Evolutionary conservation across 2,797 vertebrate genomes (phyloP).

Genomic region (Hemitrygon akajei): DNA sequence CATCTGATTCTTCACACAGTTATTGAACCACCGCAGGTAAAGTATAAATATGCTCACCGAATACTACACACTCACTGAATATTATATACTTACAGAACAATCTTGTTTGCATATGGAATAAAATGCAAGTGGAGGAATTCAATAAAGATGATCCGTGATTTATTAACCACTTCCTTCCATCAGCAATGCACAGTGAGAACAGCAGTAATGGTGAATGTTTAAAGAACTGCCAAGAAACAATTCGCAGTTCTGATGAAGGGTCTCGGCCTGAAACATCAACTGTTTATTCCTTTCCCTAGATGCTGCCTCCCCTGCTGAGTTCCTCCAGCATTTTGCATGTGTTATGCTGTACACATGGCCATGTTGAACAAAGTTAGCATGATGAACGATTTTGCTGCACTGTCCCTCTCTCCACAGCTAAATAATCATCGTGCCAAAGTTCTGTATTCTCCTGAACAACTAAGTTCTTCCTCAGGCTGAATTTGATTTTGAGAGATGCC

Average conservation of each 20-base stretch:
- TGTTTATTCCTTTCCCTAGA: too few relatives aligned
- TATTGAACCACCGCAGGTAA: neutral
- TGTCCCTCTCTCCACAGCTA: neutral
- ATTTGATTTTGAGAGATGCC: neutral
- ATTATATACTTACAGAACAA: too few relatives aligned
- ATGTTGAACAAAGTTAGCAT: neutral
- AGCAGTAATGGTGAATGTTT: neutral
- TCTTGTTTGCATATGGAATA: neutral
- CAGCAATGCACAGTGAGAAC: neutral
- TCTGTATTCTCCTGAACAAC: neutral
- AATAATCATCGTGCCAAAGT: neutral
- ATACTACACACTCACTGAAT: neutral
- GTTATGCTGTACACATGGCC: too few relatives aligned
- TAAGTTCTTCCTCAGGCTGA: neutral
- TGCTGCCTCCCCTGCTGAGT: too few relatives aligned
- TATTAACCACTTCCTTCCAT: neutral
- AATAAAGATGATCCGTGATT: neutral
- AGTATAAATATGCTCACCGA: neutral
- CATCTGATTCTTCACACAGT: neutral
- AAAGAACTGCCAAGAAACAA: neutral
- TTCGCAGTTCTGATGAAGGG: too few relatives aligned
- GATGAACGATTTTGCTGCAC: neutral
- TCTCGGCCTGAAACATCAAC: too few relatives aligned
- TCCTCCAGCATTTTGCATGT: too few relatives aligned
- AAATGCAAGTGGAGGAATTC: neutral